A percentile compares a stretch with the other conserved stretches of the same genome.
These are phyloP conservation scores for Neodon shergylaensis DNA, from an alignment of 2,113 vertebrate species.

Conservation along the genomic window DNA sequence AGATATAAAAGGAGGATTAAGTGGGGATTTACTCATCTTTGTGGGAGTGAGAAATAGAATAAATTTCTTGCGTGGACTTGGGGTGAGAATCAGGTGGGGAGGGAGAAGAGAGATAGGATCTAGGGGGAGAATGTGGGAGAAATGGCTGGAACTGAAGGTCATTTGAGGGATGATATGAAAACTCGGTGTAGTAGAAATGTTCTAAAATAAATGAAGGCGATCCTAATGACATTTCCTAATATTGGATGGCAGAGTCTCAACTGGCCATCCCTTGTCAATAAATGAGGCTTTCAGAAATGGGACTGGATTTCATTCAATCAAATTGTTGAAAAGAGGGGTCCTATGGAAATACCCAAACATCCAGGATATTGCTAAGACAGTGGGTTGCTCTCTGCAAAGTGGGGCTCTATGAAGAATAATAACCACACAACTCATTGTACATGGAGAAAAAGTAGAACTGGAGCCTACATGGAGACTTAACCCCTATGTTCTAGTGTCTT, in stretches of 20 bases:
- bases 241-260: not conserved
- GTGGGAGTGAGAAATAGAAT: not conserved
- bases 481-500: not conserved
- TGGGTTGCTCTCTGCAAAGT: not conserved
- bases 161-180: not conserved
- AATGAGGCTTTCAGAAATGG: not conserved
- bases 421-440: not conserved
- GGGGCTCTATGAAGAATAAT: not conserved
- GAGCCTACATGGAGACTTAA: not conserved
- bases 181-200: not conserved
- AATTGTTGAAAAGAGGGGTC: not conserved
- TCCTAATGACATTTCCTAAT: not conserved
- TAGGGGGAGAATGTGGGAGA: not conserved
- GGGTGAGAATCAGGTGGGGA: not conserved
- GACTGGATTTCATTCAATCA: not conserved
- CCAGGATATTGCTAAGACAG: not conserved
- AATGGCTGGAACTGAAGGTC: not conserved
- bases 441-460: not conserved
- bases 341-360: not conserved
- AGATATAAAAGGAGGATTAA: not conserved
- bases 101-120: no score
- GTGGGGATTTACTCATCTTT: not conserved
- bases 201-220: not conserved
- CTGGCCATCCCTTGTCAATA: not conserved
- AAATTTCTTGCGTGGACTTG: not conserved